Conservation (phyloP, 2,797 vertebrate species). For the Scomberomorus guttatus region DNA sequence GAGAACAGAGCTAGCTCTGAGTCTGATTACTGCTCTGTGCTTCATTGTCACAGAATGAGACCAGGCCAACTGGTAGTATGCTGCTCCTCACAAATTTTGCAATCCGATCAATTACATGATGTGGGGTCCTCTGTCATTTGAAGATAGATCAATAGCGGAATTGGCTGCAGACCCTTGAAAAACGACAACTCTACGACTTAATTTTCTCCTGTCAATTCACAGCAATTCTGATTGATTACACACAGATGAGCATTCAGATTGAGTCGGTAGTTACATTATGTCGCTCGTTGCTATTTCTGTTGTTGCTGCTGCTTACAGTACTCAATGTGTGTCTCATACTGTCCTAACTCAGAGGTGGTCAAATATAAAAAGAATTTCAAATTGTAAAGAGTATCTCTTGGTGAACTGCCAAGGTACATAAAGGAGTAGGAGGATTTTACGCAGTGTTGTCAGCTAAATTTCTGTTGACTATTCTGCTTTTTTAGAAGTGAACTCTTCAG, state of each 20-base stretch:
- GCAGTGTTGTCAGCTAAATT: slow-evolving; percentile 18
- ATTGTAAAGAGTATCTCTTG: not conserved
- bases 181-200: slow-evolving; percentile 60
- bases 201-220: slow-evolving; percentile 71
- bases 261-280: slow-evolving; percentile 23
- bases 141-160: slow-evolving; percentile 72
- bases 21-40: slow-evolving; percentile 8
- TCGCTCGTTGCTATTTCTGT: not conserved
- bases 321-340: slow-evolving; percentile 1
- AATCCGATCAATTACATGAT: slow-evolving; percentile 58
- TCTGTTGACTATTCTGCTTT: slow-evolving; percentile 26
- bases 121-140: slow-evolving; percentile 54
- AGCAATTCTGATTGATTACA: slow-evolving; percentile 68
- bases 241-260: slow-evolving; percentile 23
- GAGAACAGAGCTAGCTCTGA: not conserved
- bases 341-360: not conserved
- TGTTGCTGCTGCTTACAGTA: slow-evolving; percentile 9
- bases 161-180: slow-evolving; percentile 62
- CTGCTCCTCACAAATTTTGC: slow-evolving; percentile 42
- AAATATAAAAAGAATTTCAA: not conserved
- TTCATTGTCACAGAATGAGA: not conserved
- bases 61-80: slow-evolving; percentile 32
- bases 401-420: not conserved
- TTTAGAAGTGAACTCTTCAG: slow-evolving; percentile 15
- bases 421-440: slow-evolving; percentile 6